Conservation (phyloP, 2,113 vertebrate species). For the Uria aalge region DNA sequence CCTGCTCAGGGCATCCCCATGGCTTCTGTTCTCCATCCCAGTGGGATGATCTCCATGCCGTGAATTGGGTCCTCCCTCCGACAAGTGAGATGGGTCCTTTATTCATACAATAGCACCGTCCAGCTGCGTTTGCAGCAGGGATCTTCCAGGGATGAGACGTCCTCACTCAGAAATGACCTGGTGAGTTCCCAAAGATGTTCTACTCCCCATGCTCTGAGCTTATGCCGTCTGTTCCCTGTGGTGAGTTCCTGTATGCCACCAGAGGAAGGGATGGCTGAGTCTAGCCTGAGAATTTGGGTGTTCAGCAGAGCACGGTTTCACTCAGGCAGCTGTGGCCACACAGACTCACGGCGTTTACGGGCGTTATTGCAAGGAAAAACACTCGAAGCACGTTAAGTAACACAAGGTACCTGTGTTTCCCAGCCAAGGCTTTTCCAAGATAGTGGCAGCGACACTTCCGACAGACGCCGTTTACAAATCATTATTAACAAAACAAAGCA, state of each 20-base stretch:
- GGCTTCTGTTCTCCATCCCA: neutral
- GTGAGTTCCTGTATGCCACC: accelerated
- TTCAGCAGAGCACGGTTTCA: accelerated
- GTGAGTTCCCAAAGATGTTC: neutral
- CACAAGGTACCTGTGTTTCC: conserved; percentile 4
- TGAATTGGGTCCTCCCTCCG: neutral
- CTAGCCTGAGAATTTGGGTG: accelerated
- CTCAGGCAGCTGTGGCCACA: neutral
- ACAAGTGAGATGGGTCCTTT: neutral
- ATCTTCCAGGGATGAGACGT: neutral
- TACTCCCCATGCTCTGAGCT: accelerated
- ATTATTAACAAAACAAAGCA: conserved; percentile 46
- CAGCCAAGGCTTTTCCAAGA: neutral
- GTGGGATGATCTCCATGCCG: accelerated
- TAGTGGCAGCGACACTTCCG: neutral
- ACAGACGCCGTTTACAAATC: conserved; percentile 14
- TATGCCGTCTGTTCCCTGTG: neutral
- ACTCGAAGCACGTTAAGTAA: neutral
- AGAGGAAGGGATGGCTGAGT: accelerated
- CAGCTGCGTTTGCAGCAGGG: accelerated
- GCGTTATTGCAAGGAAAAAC: neutral
- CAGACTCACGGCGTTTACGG: neutral
- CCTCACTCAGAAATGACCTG: neutral
- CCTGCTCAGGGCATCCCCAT: neutral
- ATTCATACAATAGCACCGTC: accelerated